Base-by-base conservation (phyloP, 2,888 invertebrate genomes). In the Schizaphis graminum region DNA sequence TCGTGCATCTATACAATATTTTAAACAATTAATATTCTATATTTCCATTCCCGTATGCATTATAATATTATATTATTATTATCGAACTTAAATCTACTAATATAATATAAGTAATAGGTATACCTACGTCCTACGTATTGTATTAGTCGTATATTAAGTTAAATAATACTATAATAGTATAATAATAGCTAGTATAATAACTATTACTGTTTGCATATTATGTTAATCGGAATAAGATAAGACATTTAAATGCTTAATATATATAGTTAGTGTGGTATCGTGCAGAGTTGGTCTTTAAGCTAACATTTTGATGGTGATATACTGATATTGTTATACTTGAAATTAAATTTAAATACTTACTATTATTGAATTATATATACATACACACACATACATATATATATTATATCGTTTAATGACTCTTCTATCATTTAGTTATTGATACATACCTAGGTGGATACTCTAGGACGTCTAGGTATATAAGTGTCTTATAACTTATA, bases 291-390 rank as follows among this genome's bases (percentile, higher is more conserved):
- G 35, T 77, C 35, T 35, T 77, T 21, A 21, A 77, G 35, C 77
- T 35, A 35, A 41, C 7, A 35, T 77, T 77, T 35, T 21, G 77
- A 77, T 21, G 8, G 8, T 77, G 21, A 77, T 77, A 8, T 77
- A 77, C 77, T 77, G 77, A 77, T 77, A 77, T 77, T 77, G 67
- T 67, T 67, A 67, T 16, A n/a, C n/a, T n/a, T 67, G n/a, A 67
- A 77, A 35, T 77, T 7, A 77, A n/a, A 77, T 77, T 35, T 77
- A 77, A 53, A 53, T 53, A 53, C 53, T 21, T 53, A 53, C 21
- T 53, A 77, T 67, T 67, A 67, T 67, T n/a, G 67, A 13, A 67
- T 67, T 67, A 11, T 5, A 56, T 56, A 56, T 5, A 44, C 3
- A 44, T 5, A 44, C 44, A 44, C 44, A 44, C 44, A 44, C 44